These are phyloP conservation scores for Xiphorhynchus erythropygius DNA, from an alignment of 2,797 vertebrate genomes.

Conservation along the genomic window DNA sequence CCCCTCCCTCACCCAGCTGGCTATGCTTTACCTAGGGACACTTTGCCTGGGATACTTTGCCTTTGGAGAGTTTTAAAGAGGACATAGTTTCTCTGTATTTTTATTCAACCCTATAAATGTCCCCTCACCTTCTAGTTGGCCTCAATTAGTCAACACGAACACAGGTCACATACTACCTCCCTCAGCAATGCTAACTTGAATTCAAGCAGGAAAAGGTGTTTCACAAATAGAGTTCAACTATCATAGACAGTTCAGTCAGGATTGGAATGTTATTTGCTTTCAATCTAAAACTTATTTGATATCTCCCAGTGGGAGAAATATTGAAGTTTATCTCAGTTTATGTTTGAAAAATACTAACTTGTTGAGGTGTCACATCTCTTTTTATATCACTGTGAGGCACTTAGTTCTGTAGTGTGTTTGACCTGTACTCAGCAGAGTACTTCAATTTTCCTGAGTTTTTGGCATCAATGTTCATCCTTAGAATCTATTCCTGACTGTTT, in stretches of 20 bases:
- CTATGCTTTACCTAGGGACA: not conserved
- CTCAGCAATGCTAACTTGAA: not conserved
- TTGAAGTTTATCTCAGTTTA: not conserved
- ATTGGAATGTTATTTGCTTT: fast-evolving
- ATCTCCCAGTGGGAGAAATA: not conserved
- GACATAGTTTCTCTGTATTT: not conserved
- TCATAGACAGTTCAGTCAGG: not conserved
- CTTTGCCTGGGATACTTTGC: no score
- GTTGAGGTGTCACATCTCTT: not conserved
- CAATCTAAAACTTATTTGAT: not conserved
- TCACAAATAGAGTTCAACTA: not conserved
- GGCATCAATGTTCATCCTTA: not conserved
- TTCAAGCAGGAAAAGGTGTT: not conserved
- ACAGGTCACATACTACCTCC: not conserved
- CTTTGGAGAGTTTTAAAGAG: not conserved
- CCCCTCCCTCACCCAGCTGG: fast-evolving
- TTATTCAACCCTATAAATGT: not conserved
- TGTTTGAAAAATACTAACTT: not conserved
- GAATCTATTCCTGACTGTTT: not conserved
- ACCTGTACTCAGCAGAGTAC: not conserved
- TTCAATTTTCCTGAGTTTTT: not conserved
- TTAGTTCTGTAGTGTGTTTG: not conserved
- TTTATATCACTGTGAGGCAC: not conserved
- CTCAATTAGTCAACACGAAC: not conserved
- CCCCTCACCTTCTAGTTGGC: not conserved